phyloP scores from a whole-genome alignment of 1,140 invertebrate genomes.

The Protaetia brevitarsis region DNA sequence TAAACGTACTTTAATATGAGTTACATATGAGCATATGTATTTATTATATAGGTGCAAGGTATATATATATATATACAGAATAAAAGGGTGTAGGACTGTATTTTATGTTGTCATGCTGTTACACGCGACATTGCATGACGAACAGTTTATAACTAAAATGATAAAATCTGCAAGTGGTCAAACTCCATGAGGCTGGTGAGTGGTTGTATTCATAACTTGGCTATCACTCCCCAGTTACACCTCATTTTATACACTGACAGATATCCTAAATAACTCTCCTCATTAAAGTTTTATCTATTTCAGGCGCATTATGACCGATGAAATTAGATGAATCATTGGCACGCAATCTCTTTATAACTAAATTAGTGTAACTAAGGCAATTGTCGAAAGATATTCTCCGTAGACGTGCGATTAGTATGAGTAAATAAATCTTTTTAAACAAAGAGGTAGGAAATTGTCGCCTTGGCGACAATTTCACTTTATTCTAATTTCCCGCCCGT shows the following conservation, averaged over 20 bases:
- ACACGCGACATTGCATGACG: conserved; percentile 39
- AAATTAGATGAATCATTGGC: not conserved
- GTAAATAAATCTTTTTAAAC: too few species aligned
- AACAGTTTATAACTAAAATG: conserved; percentile 33
- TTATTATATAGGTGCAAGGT: conserved; percentile 25
- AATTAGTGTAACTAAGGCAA: too few species aligned
- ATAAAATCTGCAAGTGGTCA: conserved; percentile 38
- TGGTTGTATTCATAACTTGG: conserved; percentile 20
- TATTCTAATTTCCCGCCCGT: too few species aligned
- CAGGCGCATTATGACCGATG: too few species aligned
- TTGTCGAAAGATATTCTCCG: too few species aligned
- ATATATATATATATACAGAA: conserved; percentile 35
- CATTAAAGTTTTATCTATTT: conserved; percentile 2
- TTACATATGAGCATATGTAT: not conserved
- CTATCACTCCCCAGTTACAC: conserved; percentile 24
- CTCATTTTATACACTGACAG: conserved; percentile 1
- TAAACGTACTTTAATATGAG: not conserved
- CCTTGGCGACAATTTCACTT: too few species aligned
- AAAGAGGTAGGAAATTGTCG: too few species aligned
- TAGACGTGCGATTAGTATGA: too few species aligned
- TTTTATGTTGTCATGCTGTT: conserved; percentile 40
- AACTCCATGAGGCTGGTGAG: conserved; percentile 32
- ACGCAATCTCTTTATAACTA: not conserved
- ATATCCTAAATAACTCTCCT: not conserved
- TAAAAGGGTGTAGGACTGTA: conserved; percentile 39